Percentiles rank a stretch among this genome's conserved stretches.
Evolutionary conservation across 2,888 invertebrate genomes (phyloP).

Genomic region (Pharmacophagus antenor): DNA sequence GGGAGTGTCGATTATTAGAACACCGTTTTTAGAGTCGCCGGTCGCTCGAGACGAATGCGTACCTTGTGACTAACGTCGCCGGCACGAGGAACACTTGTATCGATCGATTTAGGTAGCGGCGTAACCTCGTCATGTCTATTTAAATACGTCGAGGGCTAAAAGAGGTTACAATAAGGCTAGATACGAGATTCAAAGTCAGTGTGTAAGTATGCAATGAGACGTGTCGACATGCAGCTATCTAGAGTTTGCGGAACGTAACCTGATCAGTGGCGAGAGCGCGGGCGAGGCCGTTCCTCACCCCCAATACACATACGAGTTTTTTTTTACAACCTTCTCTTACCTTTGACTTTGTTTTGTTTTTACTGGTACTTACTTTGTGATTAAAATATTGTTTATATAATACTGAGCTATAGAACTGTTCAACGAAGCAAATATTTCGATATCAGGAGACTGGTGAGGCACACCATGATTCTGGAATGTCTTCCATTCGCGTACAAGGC

Average conservation of each 20-base stretch:
- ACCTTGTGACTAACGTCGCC: constrained; percentile 54
- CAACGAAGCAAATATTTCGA: neutral
- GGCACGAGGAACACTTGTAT: constrained; percentile 53
- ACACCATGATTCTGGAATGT: constrained; percentile 39
- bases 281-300: constrained; percentile 57
- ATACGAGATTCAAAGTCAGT: constrained; percentile 60
- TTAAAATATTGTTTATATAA: neutral
- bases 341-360: constrained; percentile 5
- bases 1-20: constrained; percentile 77
- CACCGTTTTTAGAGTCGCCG: constrained; percentile 65
- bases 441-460: constrained; percentile 40
- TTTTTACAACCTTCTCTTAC: constrained; percentile 8
- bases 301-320: constrained; percentile 8
- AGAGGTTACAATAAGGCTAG: constrained; percentile 62
- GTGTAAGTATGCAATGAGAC: constrained; percentile 57
- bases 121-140: constrained; percentile 67
- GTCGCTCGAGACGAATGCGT: constrained; percentile 49
- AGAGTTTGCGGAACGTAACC: constrained; percentile 77
- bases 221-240: constrained; percentile 64
- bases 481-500: constrained; percentile 9
- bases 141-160: constrained; percentile 61
- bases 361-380: constrained; percentile 17
- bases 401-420: constrained; percentile 23
- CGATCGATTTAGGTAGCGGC: constrained; percentile 52
- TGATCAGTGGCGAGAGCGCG: constrained; percentile 64